Evolutionary conservation across 1,140 invertebrate genomes (phyloP).

Genomic region (Rhyacophila brunnea): DNA sequence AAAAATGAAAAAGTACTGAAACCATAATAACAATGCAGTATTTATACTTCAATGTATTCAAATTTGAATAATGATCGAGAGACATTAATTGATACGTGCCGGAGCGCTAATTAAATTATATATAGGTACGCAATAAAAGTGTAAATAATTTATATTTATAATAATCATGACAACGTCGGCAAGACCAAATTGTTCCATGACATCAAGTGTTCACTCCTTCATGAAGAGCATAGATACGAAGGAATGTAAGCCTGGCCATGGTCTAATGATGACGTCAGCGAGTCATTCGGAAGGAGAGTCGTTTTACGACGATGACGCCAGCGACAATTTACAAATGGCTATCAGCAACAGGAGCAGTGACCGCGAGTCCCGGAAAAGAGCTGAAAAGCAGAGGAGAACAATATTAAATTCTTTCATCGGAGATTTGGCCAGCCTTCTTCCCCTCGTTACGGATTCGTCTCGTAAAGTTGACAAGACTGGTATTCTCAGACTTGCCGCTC

Average conservation of each 20-base stretch:
- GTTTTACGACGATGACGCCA: constrained; percentile 4
- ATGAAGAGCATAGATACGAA: not conserved
- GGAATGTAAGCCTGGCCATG: not conserved
- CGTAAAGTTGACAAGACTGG: constrained; percentile 89
- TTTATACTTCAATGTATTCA: too few species aligned
- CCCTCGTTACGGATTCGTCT: constrained; percentile 76
- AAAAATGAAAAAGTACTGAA: too few species aligned
- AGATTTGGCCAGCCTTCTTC: constrained; percentile 77
- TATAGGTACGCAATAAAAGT: too few species aligned
- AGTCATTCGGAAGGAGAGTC: not conserved
- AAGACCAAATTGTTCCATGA: not conserved
- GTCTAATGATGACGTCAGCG: not conserved
- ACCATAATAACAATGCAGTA: too few species aligned
- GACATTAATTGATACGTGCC: too few species aligned
- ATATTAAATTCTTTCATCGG: constrained; percentile 85
- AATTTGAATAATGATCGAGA: too few species aligned
- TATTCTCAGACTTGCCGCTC: constrained; percentile 79
- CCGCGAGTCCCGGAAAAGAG: constrained; percentile 76
- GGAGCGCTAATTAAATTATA: too few species aligned
- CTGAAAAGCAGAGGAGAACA: constrained; percentile 87
- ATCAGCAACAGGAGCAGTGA: constrained; percentile 55
- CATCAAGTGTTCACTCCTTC: not conserved
- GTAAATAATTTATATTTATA: too few species aligned
- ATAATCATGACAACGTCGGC: constrained; percentile 11
- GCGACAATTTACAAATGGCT: constrained; percentile 8